Evolutionary conservation across 2,888 invertebrate species (phyloP).

Genomic region (Drosophila antonietae): DNA sequence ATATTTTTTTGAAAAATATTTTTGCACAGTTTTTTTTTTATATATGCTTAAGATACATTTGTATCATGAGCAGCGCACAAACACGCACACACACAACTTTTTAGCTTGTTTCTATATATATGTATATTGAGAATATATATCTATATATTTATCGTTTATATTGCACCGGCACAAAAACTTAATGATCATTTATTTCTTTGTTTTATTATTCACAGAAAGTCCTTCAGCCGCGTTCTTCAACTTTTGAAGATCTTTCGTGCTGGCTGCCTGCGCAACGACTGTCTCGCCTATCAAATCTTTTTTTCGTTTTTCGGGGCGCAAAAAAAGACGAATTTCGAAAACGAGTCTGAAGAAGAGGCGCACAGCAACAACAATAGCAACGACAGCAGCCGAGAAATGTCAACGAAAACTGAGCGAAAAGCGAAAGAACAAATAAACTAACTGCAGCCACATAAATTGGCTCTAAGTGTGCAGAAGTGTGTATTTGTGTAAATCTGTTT

Average conservation of each 20-base stretch:
- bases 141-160: conserved; percentile 5
- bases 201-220: conserved; percentile 46
- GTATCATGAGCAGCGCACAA: conserved; percentile 16
- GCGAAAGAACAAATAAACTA: conserved; percentile 50
- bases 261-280: conserved; percentile 50
- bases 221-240: conserved; percentile 47
- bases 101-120: conserved; percentile 20
- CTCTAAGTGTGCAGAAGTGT: conserved; percentile 21
- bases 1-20: neutral
- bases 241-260: conserved; percentile 40
- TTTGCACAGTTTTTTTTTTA: conserved; percentile 27
- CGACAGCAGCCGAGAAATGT: conserved; percentile 48
- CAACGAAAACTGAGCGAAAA: conserved; percentile 53
- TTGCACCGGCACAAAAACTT: conserved; percentile 51
- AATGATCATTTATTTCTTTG: conserved; percentile 28
- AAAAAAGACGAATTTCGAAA: conserved; percentile 46
- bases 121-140: conserved; percentile 5
- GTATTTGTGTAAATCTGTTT: too few species aligned
- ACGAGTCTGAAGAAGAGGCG: conserved; percentile 43
- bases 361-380: conserved; percentile 5
- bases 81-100: conserved; percentile 27
- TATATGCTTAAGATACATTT: conserved; percentile 18
- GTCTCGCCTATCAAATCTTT: conserved; percentile 50
- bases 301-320: conserved; percentile 50
- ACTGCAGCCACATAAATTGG: conserved; percentile 52